Base-by-base conservation (phyloP, 2,113 vertebrate species). In the Strix aluco region DNA sequence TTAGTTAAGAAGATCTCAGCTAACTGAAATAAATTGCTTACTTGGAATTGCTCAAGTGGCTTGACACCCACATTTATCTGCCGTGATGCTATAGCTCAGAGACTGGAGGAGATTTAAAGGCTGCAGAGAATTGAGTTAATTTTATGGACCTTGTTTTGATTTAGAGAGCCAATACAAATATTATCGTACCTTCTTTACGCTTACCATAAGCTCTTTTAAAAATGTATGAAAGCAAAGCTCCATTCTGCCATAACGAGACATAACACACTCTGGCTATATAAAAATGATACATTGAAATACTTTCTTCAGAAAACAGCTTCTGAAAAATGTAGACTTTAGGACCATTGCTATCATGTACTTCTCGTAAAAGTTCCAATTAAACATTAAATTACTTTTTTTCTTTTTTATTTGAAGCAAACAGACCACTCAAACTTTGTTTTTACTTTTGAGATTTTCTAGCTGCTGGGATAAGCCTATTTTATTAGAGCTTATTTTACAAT, bases 71-170 rank as follows among this genome's bases (percentile, higher is more conserved):
- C 92, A 91, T 97, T 96, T 97, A 94, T 97, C 96, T 95, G 55
- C 77, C 9, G 23, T 47, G 85, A 83, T 94, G 74, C 55, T 75
- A 27, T 58, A 90, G 82, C 83, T 96, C 81, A 65, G 67, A 86
- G n/a, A 21, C 85, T 93, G 58, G 23, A 87, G 54, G 71, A 93
- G 55, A 93, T 97, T 97, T 95, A 96, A 97, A 95, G 82, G 58
- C 83, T 97, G 87, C 5, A 83, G 65, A 72, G 94, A 94, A 75
- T 10, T 83, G 89, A 93, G 86, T 98, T 97, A 97, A 96, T 97
- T 97, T 98, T 97, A 96, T 86, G 90, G 93, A 92, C 75, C 84
- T 89, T 94, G 74, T 62, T 95, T 97, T 97, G 97, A 98, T 98
- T 98, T 98, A 98, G 73, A 91, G 90, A 96, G 67, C 80, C 96